Evolutionary conservation across 2,113 vertebrate species (phyloP), one percentile per base, ranked within the genome.

Genomic region (Calyptomena viridis): DNA sequence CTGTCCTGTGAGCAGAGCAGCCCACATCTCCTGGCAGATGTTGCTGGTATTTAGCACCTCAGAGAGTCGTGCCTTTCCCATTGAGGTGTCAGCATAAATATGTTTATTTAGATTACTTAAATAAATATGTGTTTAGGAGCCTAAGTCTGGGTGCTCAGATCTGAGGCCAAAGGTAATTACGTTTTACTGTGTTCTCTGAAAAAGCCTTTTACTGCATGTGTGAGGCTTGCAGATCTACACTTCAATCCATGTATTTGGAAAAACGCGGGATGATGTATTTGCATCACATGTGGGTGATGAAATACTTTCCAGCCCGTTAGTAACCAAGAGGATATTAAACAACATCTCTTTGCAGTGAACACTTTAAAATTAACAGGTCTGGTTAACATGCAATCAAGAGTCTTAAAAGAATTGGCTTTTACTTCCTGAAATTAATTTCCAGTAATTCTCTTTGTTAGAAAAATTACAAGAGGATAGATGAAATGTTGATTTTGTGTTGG

Each of bases 21-120:
- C 77, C 55, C 63, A 20, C 31, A 40, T 67, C 55, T 80, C 59
- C 77, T 93, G 78, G 84, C 53, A 87, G 75, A 87, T 87, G 69
- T 63, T 77, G 74, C 53, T 79, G 89, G 93, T 69, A 83, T 95
- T 89, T 87, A 94, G 84, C 81, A 77, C 91, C 82, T 89, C 84
- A 2, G 6, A 93, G 94, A 85, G 72, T 75, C 5, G 13, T 90
- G 84, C 84, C 93, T 96, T 95, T 95, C 84, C 93, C 94, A 87
- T 87, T 78, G 84, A 96, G 93, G 78, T 95, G 93, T 95, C 94
- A 93, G 94, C 89, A 91, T 84, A 95, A 95, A 96, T 91, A 93
- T 75, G 91, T 95, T 97, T 97, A 89, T 97, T 97, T 94, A 96
- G 91, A 95, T 95, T 94, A 93, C 93, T 95, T 95, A 93, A 90